phyloP scores from a whole-genome alignment of 2,888 invertebrate species.

The Dorcus hopei region DNA sequence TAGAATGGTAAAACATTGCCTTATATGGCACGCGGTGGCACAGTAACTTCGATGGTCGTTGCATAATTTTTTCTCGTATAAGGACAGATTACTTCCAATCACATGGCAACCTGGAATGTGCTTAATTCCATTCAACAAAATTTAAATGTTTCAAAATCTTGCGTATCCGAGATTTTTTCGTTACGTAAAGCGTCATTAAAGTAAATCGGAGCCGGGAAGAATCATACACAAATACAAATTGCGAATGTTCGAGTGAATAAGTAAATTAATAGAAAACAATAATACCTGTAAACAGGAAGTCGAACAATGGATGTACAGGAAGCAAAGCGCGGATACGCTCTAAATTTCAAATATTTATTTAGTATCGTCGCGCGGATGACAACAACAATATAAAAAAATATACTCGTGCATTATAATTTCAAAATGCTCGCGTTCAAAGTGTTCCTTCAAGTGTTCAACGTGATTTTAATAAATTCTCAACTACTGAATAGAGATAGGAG shows the following conservation, averaged over 20 bases:
- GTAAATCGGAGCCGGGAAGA: too few relatives aligned
- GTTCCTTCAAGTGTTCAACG: background rate
- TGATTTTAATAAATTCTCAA: slow-evolving; percentile 3
- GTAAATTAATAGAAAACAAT: background rate
- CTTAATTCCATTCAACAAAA: background rate
- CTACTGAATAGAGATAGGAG: slow-evolving; percentile 24
- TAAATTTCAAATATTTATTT: background rate
- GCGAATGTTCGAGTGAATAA: too few relatives aligned
- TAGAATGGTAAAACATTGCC: slow-evolving; percentile 15
- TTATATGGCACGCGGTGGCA: slow-evolving; percentile 16
- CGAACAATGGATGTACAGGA: slow-evolving; percentile 36
- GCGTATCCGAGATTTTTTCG: too few relatives aligned
- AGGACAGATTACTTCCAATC: slow-evolving; percentile 12
- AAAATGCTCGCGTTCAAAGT: background rate
- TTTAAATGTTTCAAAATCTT: background rate
- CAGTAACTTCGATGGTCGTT: slow-evolving; percentile 14
- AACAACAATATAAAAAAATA: background rate
- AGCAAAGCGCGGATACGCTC: slow-evolving; percentile 11
- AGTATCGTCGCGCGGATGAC: background rate
- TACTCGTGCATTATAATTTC: background rate
- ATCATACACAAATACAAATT: too few relatives aligned
- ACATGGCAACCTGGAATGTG: slow-evolving; percentile 3
- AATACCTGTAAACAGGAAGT: slow-evolving; percentile 27
- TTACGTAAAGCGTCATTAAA: too few relatives aligned
- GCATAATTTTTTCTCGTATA: slow-evolving; percentile 17